Base-by-base conservation (phyloP, 2,888 invertebrate species). In the Meiosimyza decipiens region DNA sequence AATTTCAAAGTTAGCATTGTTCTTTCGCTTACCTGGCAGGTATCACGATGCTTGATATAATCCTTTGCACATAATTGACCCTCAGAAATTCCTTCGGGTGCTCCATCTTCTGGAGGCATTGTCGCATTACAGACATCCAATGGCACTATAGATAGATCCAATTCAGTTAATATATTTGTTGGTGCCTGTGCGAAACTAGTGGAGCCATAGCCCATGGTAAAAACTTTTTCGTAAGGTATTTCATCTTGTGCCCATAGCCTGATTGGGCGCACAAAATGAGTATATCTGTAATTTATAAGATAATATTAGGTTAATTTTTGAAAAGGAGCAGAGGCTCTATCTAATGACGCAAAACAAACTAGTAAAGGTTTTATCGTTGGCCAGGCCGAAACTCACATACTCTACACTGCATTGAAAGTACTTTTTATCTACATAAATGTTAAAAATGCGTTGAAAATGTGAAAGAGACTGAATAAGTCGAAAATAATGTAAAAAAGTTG, bases 191-290 rank as follows among this genome's bases (percentile, higher is more conserved):
- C 88, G 76, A 87, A 89, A 74, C 85, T 82, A 2, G 88, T 88
- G 75, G 87, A 88, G 7, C 92, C 92, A 88, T 90, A 91, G 69
- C 92, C 92, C 77, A 89, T 89, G 6, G 91, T 91, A 6, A 90
- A 87, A 2, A 89, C 88, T 74, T 84, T 85, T 2, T 79, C 78
- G 67, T 85, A 85, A 1, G 86, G 83, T 55, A 88, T 81, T 16
- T 82, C 76, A 18, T 78, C 73, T 50, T 80, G 82, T 11, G 84
- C 84, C 84, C 89, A 90, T 7, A 92, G 83, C 75, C 91, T 91
- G 3, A 90, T 89, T 0, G 92, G 91, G 69, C 89, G 85, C 0
- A 84, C 84, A 67, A 81, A 82, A 76, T 79, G 78, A 0, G 82
- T 83, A 50, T 78, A 80, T 72, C 80, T 79, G 33, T n/a, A 59